A percentile compares a stretch with the other conserved stretches of the same genome.
Evolutionary conservation across 2,113 vertebrate genomes (phyloP).

Genomic region (Indicator indicator): DNA sequence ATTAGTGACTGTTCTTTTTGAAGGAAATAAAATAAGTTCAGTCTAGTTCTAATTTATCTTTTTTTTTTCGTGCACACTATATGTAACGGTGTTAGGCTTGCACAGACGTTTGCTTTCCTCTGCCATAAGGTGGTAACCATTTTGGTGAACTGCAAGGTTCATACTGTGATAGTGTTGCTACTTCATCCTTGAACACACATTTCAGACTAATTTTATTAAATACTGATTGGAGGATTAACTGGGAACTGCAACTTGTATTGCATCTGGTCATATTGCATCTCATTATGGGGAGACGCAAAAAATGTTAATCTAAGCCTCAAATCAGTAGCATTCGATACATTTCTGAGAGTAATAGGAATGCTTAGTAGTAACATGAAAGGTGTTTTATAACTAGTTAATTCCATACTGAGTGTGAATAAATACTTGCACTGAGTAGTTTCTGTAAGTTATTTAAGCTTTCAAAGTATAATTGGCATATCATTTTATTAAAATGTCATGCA

Average conservation of each 20-base stretch:
- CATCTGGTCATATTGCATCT: neutral
- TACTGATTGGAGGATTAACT: neutral
- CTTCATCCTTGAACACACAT: neutral
- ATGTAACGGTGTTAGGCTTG: neutral
- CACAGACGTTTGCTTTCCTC: neutral
- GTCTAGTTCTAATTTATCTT: slow-evolving; percentile 53
- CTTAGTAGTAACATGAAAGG: neutral
- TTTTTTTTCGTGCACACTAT: neutral
- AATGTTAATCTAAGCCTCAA: neutral
- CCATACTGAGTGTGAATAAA: slow-evolving; percentile 7
- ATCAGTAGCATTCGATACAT: neutral
- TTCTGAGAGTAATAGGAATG: neutral
- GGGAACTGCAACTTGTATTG: neutral
- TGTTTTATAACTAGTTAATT: neutral
- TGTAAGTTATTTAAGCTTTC: neutral
- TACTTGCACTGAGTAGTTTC: neutral
- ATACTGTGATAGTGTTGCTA: neutral
- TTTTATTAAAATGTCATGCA: neutral
- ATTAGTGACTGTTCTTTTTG: slow-evolving; percentile 55
- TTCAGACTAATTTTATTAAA: neutral
- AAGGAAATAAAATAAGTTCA: slow-evolving; percentile 64
- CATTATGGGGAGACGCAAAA: neutral
- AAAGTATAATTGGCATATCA: neutral
- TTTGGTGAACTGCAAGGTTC: neutral
- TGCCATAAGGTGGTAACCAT: neutral